Percentiles rank a stretch among this genome's conserved stretches.
Evolutionary conservation across 2,113 vertebrate genomes (phyloP).

Genomic region (Pteropus alecto): DNA sequence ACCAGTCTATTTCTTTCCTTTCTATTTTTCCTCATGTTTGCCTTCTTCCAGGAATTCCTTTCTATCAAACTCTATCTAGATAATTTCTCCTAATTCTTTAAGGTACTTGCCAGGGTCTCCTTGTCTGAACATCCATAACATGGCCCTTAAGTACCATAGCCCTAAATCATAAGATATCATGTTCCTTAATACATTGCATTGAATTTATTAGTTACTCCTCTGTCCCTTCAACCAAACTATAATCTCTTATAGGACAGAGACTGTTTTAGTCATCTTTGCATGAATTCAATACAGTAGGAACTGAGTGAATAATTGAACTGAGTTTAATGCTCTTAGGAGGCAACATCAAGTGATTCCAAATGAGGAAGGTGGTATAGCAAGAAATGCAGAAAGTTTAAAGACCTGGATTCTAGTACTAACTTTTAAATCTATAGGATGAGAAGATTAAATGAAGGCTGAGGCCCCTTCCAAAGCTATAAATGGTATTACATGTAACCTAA

Average conservation of each 20-base stretch:
- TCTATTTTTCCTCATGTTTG: background rate
- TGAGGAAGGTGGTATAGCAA: background rate
- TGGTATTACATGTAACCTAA: background rate
- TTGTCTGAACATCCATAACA: background rate
- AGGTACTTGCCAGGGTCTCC: background rate
- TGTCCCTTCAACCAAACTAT: background rate
- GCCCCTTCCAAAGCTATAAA: background rate
- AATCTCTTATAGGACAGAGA: background rate
- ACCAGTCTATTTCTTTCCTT: background rate
- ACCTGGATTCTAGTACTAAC: background rate
- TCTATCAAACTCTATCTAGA: background rate
- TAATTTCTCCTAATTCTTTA: background rate
- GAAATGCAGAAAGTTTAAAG: background rate
- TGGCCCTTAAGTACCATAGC: background rate
- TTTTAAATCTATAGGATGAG: background rate
- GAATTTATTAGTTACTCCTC: background rate
- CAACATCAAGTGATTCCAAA: background rate
- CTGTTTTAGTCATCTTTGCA: background rate
- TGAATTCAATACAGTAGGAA: background rate
- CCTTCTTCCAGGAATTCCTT: background rate
- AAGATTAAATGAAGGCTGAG: background rate
- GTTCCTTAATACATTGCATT: background rate
- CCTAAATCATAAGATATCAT: background rate
- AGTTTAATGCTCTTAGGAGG: background rate
- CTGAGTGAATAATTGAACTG: background rate